phyloP scores from a whole-genome alignment of 2,888 invertebrate genomes.

The Oscheius myriophilus region DNA sequence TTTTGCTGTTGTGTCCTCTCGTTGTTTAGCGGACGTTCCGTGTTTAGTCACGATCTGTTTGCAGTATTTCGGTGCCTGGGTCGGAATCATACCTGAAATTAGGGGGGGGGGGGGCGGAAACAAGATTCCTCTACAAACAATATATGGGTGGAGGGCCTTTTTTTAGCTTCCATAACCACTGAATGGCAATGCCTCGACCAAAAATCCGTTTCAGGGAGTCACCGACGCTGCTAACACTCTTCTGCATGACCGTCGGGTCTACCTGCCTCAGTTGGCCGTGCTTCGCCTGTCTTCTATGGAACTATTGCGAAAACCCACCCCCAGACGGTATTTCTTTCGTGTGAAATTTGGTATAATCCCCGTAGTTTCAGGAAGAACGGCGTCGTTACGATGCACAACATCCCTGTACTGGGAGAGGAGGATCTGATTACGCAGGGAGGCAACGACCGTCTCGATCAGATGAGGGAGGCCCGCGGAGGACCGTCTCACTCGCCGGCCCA shows the following conservation, averaged over 20 bases:
- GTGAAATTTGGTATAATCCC: neutral
- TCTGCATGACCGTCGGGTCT: conserved; percentile 37
- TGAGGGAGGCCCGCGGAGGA: conserved; percentile 32
- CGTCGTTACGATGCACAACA: conserved; percentile 35
- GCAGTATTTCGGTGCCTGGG: too few relatives aligned
- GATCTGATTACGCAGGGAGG: conserved; percentile 40
- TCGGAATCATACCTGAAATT: too few relatives aligned
- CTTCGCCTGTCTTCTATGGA: conserved; percentile 53
- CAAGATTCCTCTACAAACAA: too few relatives aligned
- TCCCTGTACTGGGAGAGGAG: conserved; percentile 55
- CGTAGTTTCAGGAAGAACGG: conserved; percentile 43
- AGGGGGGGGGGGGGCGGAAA: too few relatives aligned
- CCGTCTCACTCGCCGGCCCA: conserved; percentile 3
- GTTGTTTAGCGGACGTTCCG: neutral
- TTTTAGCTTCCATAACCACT: too few relatives aligned
- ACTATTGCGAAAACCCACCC: conserved; percentile 39
- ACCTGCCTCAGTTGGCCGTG: conserved; percentile 38
- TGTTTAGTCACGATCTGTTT: too few relatives aligned
- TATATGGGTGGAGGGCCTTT: too few relatives aligned
- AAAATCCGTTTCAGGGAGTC: conserved; percentile 31
- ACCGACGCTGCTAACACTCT: conserved; percentile 43
- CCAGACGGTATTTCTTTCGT: conserved; percentile 32
- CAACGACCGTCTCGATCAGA: conserved; percentile 30
- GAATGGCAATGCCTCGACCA: too few relatives aligned
- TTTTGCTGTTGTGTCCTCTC: conserved; percentile 14